A percentile compares a stretch with the other conserved stretches of the same genome.
Conservation (phyloP, 2,797 vertebrate genomes). For the Peromyscus melanophrys region DNA sequence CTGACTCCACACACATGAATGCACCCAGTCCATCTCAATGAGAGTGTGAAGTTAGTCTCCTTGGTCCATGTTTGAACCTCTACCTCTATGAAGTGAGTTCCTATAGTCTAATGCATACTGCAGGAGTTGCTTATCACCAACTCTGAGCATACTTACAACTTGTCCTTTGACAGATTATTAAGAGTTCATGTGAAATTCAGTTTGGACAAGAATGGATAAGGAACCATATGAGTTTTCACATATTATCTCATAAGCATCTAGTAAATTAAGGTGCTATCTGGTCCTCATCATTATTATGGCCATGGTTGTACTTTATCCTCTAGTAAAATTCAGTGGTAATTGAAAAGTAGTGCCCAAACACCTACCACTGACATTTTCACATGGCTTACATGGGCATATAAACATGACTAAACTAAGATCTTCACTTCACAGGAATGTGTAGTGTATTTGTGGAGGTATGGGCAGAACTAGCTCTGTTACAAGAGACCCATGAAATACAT, state of each 20-base stretch:
- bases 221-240: background rate
- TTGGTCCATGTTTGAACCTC: background rate
- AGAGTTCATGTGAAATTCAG: background rate
- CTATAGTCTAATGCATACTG: background rate
- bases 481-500: conserved; percentile 5
- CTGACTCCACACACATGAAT: too few relatives aligned
- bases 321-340: background rate
- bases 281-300: background rate
- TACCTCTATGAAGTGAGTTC: background rate
- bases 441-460: conserved; percentile 32
- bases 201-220: conserved; percentile 12
- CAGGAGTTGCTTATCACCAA: background rate
- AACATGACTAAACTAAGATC: conserved; percentile 43
- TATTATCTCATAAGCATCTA: background rate
- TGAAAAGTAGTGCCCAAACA: conserved; percentile 15
- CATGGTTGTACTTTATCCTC: background rate
- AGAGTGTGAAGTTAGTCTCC: background rate
- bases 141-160: background rate
- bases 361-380: background rate
- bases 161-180: conserved; percentile 26
- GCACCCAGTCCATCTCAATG: background rate
- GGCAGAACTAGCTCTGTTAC: background rate
- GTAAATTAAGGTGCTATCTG: background rate
- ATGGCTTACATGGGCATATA: background rate
- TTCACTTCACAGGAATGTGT: conserved; percentile 45